Conservation (phyloP, 2,113 vertebrate species). For the Eurypyga helias region DNA sequence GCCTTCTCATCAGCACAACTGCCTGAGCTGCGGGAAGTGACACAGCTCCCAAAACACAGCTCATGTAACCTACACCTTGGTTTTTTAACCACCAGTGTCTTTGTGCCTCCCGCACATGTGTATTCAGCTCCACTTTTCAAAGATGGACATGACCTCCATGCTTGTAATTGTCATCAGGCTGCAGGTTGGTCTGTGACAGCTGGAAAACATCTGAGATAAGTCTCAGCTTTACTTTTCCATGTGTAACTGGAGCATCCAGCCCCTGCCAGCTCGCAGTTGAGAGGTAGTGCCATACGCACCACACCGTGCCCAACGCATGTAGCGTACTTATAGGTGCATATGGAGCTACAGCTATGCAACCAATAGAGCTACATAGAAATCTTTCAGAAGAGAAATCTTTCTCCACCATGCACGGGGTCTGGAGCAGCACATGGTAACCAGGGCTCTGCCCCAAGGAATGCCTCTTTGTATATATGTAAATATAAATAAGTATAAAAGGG, state of each 20-base stretch:
- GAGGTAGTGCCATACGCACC: accelerated
- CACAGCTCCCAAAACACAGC: neutral
- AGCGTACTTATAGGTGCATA: accelerated
- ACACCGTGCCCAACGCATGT: accelerated
- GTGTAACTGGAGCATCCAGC: too few relatives aligned
- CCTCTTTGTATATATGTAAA: too few relatives aligned
- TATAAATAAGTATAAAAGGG: too few relatives aligned
- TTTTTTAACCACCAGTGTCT: slow-evolving; percentile 33
- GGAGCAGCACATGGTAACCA: accelerated
- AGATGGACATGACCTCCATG: neutral
- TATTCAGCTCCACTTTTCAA: neutral
- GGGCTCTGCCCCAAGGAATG: neutral
- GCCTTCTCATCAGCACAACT: slow-evolving; percentile 41
- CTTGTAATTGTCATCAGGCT: neutral
- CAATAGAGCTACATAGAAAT: neutral
- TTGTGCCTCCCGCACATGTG: neutral
- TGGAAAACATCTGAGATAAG: neutral
- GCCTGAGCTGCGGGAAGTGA: neutral
- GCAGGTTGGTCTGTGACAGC: neutral
- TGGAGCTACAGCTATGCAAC: accelerated
- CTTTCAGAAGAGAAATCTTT: neutral
- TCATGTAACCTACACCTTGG: neutral
- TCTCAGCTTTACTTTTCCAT: neutral
- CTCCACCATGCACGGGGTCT: accelerated
- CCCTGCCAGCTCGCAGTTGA: accelerated